Conservation (phyloP, 2,888 invertebrate species). For the Ormyrus thymus region DNA sequence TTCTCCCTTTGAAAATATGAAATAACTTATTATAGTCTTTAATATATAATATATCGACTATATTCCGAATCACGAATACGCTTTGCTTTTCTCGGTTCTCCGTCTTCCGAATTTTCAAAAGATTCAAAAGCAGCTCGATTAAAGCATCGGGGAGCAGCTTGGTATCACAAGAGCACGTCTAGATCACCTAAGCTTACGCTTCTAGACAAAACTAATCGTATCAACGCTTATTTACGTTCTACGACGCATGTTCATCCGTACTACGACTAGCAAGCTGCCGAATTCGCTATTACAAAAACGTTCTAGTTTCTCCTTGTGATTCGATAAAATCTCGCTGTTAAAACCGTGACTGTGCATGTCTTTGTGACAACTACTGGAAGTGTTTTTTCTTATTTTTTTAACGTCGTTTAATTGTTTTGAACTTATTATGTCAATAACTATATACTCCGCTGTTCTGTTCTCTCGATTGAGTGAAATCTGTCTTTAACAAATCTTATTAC, state of each 20-base stretch:
- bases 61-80: slow-evolving; percentile 45
- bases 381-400: slow-evolving; percentile 33
- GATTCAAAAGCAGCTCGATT: slow-evolving; percentile 53
- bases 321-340: slow-evolving; percentile 42
- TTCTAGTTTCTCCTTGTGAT: slow-evolving; percentile 40
- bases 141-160: slow-evolving; percentile 62
- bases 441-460: slow-evolving; percentile 6
- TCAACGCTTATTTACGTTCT: slow-evolving; percentile 51
- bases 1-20: slow-evolving; percentile 43
- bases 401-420: slow-evolving; percentile 21
- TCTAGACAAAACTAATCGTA: slow-evolving; percentile 61
- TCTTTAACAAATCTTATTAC: slow-evolving; percentile 36
- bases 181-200: slow-evolving; percentile 59
- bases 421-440: slow-evolving; percentile 26
- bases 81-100: slow-evolving; percentile 37
- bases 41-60: slow-evolving; percentile 41
- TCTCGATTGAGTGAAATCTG: slow-evolving; percentile 17
- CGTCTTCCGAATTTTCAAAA: slow-evolving; percentile 37
- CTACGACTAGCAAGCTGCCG: slow-evolving; percentile 54
- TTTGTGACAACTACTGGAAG: slow-evolving; percentile 40
- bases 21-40: slow-evolving; percentile 48
- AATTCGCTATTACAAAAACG: slow-evolving; percentile 54
- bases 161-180: slow-evolving; percentile 71
- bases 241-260: slow-evolving; percentile 39
- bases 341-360: slow-evolving; percentile 40